Percentiles rank a stretch among this genome's conserved stretches.
Evolutionary conservation across 2,888 invertebrate species (phyloP).

Genomic region (Drosophila multiciliata): DNA sequence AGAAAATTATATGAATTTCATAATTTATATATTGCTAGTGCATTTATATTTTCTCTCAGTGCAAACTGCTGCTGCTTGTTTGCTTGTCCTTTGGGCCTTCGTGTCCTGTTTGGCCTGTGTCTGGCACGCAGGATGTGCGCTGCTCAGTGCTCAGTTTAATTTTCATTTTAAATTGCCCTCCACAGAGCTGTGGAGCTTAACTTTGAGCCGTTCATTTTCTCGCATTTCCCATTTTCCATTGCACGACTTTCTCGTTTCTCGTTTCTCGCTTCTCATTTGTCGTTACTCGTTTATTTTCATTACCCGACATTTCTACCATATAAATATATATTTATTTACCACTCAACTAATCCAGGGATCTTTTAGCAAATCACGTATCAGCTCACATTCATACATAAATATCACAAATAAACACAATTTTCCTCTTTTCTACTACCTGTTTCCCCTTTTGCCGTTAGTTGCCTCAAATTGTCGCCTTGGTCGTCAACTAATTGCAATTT

Average conservation of each 20-base stretch:
- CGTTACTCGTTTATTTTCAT: conserved; percentile 59
- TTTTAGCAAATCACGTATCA: conserved; percentile 73
- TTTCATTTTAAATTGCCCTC: conserved; percentile 49
- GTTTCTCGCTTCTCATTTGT: conserved; percentile 5
- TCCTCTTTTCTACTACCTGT: neutral
- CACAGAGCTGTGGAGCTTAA: conserved; percentile 3
- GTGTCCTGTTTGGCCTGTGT: conserved; percentile 33
- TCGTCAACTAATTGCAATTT: conserved; percentile 41
- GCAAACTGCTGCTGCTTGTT: conserved; percentile 7
- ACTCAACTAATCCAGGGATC: conserved; percentile 61
- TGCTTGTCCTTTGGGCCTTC: conserved; percentile 19
- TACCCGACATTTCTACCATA: conserved; percentile 31
- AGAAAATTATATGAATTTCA: neutral
- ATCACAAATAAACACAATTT: conserved; percentile 13
- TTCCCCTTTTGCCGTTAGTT: conserved; percentile 6
- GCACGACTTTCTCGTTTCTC: neutral
- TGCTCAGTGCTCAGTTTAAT: conserved; percentile 52
- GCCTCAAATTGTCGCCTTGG: conserved; percentile 44
- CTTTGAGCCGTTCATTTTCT: conserved; percentile 23
- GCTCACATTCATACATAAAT: conserved; percentile 2
- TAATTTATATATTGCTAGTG: neutral
- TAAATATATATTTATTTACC: conserved; percentile 4
- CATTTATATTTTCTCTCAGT: neutral
- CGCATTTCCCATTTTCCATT: conserved; percentile 8
- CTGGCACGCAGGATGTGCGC: conserved; percentile 58